Conservation (phyloP, 2,888 invertebrate genomes). For the Latrodectus hesperus region DNA sequence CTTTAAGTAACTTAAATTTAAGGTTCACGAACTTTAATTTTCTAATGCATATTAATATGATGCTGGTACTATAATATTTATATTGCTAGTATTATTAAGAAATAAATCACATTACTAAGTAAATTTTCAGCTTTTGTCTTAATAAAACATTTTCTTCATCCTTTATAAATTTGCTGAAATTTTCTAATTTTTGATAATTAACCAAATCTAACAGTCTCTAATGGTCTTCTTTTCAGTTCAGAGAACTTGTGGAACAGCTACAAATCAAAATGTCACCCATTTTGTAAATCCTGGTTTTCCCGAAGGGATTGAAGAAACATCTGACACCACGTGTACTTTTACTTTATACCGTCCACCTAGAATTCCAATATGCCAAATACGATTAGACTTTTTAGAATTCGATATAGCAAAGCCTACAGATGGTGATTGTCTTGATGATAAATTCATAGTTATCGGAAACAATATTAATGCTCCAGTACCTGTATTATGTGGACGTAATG, state of each 20-base stretch:
- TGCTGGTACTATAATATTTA: too few relatives aligned
- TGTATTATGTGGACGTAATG: slow-evolving; percentile 70
- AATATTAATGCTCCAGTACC: slow-evolving; percentile 69
- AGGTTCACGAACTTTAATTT: too few relatives aligned
- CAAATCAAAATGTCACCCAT: slow-evolving; percentile 87
- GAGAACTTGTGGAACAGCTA: slow-evolving; percentile 82
- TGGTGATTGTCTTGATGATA: slow-evolving; percentile 69
- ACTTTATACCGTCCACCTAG: slow-evolving; percentile 61
- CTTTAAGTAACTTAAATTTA: too few relatives aligned
- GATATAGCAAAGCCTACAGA: slow-evolving; percentile 61
- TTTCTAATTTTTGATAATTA: too few relatives aligned
- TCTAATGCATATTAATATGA: too few relatives aligned
- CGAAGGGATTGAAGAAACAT: slow-evolving; percentile 58
- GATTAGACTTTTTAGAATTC: slow-evolving; percentile 71
- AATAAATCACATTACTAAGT: too few relatives aligned
- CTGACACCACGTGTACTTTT: slow-evolving; percentile 60
- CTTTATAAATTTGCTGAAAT: too few relatives aligned
- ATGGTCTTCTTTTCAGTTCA: slow-evolving; percentile 57
- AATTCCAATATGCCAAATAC: slow-evolving; percentile 68
- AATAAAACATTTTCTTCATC: too few relatives aligned
- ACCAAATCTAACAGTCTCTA: too few relatives aligned
- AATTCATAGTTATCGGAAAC: slow-evolving; percentile 65
- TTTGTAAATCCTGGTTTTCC: slow-evolving; percentile 82
- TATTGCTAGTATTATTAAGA: too few relatives aligned
- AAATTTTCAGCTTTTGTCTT: too few relatives aligned